Evolutionary conservation across 2,888 invertebrate species (phyloP).

Genomic region (Agrochola lota): DNA sequence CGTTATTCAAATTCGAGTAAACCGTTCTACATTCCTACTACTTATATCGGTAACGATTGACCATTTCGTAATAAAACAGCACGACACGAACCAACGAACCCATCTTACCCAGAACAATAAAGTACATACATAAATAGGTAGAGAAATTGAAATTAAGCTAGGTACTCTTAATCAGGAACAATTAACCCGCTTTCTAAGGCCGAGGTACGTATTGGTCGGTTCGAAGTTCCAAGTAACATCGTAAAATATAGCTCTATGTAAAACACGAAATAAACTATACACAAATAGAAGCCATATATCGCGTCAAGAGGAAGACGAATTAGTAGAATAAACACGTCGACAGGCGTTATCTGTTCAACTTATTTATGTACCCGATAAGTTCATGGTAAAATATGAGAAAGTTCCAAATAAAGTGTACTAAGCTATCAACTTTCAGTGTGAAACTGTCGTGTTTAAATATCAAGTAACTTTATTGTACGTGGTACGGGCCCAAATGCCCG

Average conservation of each 20-base stretch:
- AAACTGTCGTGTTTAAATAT: conserved; percentile 53
- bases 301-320: conserved; percentile 71
- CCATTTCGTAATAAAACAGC: not conserved
- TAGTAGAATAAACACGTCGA: conserved; percentile 73
- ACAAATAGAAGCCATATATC: conserved; percentile 63
- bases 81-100: not conserved
- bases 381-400: conserved; percentile 69
- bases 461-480: conserved; percentile 53
- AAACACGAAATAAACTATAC: conserved; percentile 44
- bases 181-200: conserved; percentile 55
- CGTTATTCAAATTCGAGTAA: not conserved
- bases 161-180: conserved; percentile 45
- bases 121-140: not conserved
- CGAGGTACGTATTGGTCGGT: conserved; percentile 23
- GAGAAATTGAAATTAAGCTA: conserved; percentile 33
- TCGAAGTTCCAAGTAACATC: conserved; percentile 41
- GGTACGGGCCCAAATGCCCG: not conserved
- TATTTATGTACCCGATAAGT: conserved; percentile 77
- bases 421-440: conserved; percentile 61
- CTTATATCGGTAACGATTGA: not conserved
- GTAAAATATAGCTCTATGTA: conserved; percentile 43
- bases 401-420: conserved; percentile 62
- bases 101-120: conserved; percentile 25
- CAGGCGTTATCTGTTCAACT: conserved; percentile 72
- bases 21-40: not conserved